Evolutionary conservation across 2,888 invertebrate species (phyloP), one percentile per base, ranked within the genome.

Genomic region (Geotrupes spiniger): DNA sequence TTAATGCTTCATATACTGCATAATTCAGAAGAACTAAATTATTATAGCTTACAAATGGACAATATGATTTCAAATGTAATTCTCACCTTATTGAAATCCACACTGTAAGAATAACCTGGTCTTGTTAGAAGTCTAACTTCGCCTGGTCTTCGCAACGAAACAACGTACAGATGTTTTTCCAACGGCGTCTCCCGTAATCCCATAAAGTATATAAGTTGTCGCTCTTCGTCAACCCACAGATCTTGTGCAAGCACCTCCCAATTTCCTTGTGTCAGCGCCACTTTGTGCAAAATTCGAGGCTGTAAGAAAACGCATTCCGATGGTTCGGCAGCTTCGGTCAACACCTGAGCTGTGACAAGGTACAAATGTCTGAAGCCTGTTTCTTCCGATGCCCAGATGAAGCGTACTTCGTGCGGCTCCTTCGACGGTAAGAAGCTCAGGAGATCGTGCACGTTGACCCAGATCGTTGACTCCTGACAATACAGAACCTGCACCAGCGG

Each of bases 381-480:
- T 69, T 92, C 90, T 74, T 97, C 96, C 29, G 90, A 92, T 1
- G 92, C 92, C 93, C 94, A 96, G 39, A 97, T 79, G 72, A 95
- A 94, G 53, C 77, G 76, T 1, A 79, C 71, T 50, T 74, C 71
- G 44, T 71, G 70, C 11, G 71, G 65, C 49, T 81, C 78, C 8
- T 67, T 69, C 29, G 79, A 75, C 4, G 87, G 85, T 52, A 94
- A 76, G 72, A 95, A 94, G 70, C 92, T 80, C 0, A 96, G 75
- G 51, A 94, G 79, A 69, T 96, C 94, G 70, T 95, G 92, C 1
- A 95, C 89, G 74, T 96, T 95, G 50, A 96, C 84, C 96, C 96
- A 96, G n/a, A 91, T 82, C 48, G 84, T 81, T 0, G 90, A 84
- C 50, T 75, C 75, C 62, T 85, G 83, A 2, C 82, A 77, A 62